Evolutionary conservation across 1,140 invertebrate genomes (phyloP).

Genomic region (Drosophila erecta): DNA sequence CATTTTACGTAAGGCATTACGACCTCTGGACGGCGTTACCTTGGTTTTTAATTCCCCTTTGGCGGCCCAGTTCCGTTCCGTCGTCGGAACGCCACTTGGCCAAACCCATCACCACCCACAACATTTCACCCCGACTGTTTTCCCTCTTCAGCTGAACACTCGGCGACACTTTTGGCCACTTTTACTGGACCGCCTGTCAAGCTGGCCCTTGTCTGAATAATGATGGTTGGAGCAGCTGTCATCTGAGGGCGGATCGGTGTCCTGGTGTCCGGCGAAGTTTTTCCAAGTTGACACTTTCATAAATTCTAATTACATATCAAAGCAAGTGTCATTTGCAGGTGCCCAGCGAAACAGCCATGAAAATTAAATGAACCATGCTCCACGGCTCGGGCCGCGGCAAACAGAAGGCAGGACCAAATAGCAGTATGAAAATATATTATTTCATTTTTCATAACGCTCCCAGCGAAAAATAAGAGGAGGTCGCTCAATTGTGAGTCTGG

Average conservation of each 20-base stretch:
- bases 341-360: conserved; percentile 22
- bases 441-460: conserved; percentile 33
- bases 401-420: background rate
- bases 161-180: conserved; percentile 24
- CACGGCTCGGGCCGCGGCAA: background rate
- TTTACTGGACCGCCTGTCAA: conserved; percentile 28
- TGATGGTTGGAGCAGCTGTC: conserved; percentile 30
- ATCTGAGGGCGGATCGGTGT: no score
- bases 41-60: conserved; percentile 17
- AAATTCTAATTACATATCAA: conserved; percentile 76
- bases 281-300: conserved; percentile 63
- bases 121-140: background rate
- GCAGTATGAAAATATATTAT: conserved; percentile 37
- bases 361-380: conserved; percentile 60
- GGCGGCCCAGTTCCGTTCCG: conserved; percentile 15
- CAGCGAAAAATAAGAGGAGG: conserved; percentile 13
- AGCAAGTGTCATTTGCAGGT: conserved; percentile 59
- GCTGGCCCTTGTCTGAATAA: conserved; percentile 31
- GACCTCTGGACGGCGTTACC: background rate
- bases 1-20: conserved; percentile 53
- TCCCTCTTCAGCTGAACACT: background rate
- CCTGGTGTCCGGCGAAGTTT: conserved; percentile 42
- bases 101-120: background rate
- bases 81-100: conserved; percentile 1
- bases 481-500: conserved; percentile 32